These are phyloP conservation scores for Trachelus stipa DNA, from an alignment of 2,888 invertebrate genomes.

Conservation along the genomic window DNA sequence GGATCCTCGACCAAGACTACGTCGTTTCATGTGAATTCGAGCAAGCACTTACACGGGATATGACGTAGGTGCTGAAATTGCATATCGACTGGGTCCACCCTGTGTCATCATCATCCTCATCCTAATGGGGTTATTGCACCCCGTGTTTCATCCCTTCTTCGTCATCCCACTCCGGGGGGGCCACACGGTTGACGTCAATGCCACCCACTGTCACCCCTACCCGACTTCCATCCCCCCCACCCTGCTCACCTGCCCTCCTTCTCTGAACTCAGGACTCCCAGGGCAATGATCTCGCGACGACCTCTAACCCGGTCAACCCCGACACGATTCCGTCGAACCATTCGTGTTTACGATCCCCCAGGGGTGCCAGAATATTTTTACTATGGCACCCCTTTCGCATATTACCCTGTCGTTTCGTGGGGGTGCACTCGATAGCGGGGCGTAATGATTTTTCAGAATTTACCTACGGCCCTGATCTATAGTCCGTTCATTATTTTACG, in stretches of 20 bases:
- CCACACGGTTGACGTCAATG: conserved; percentile 38
- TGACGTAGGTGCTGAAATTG: not conserved
- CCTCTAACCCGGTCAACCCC: conserved; percentile 64
- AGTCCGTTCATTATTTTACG: not conserved
- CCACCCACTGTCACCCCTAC: conserved; percentile 27
- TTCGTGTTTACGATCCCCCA: not conserved
- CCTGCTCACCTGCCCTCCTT: conserved; percentile 25
- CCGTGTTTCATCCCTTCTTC: conserved; percentile 27
- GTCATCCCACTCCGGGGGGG: conserved; percentile 13
- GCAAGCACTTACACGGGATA: not conserved
- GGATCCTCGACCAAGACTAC: too few relatives aligned
- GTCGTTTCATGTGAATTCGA: not conserved
- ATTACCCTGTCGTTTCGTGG: not conserved
- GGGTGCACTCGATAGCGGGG: not conserved
- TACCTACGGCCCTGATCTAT: not conserved
- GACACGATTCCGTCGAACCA: conserved; percentile 39
- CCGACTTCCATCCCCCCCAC: conserved; percentile 19
- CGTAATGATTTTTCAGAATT: not conserved
- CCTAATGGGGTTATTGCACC: conserved; percentile 37
- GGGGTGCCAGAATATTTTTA: not conserved
- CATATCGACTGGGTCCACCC: not conserved
- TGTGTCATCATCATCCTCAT: conserved; percentile 6
- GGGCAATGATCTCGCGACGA: conserved; percentile 55
- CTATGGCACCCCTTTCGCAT: not conserved
- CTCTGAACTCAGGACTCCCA: conserved; percentile 17